Percentiles rank a stretch among this genome's conserved stretches.
phyloP scores from a whole-genome alignment of 2,113 vertebrate species.

The Columbina picui region DNA sequence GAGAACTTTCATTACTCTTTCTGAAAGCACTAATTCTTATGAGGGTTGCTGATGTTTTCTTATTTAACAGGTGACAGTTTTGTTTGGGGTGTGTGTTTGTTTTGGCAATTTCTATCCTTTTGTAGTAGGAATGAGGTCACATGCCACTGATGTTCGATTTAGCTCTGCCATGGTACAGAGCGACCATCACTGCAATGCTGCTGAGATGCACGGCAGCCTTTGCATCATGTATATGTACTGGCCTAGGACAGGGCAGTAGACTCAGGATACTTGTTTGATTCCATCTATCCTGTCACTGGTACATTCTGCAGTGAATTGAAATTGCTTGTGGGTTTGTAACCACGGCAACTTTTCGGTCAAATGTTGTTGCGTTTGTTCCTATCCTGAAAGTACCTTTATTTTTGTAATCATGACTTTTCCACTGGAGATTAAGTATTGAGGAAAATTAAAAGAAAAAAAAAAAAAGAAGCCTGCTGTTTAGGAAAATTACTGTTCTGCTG shows the following conservation, averaged over 20 bases:
- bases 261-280: accelerated
- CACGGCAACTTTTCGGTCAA: background rate
- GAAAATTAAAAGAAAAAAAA: background rate
- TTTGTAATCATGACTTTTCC: background rate
- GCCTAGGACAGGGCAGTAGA: background rate
- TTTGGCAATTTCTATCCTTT: background rate
- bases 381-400: background rate
- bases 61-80: background rate
- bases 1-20: background rate
- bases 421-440: background rate
- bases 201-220: background rate
- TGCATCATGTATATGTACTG: accelerated
- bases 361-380: background rate
- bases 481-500: background rate
- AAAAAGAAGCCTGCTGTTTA: background rate
- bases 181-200: background rate
- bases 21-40: background rate
- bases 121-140: background rate
- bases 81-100: background rate
- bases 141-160: background rate
- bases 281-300: background rate
- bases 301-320: background rate
- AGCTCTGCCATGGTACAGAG: background rate
- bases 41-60: background rate
- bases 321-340: background rate